Evolutionary conservation across 2,797 vertebrate species (phyloP).

Genomic region (Dicrostonyx torquatus): DNA sequence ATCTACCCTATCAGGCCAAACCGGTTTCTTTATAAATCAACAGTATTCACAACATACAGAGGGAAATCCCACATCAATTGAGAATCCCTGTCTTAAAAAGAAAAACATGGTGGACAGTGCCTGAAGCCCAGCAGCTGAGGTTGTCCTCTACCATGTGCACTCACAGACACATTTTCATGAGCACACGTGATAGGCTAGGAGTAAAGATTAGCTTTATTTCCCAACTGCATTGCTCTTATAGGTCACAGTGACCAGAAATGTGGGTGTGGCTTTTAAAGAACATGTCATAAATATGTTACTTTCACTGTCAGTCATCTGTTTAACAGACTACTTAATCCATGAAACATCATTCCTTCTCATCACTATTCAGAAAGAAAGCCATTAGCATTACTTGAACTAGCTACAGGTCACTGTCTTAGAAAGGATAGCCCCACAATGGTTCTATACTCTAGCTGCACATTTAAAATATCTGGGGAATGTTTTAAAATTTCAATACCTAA

Average conservation of each 20-base stretch:
- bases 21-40: no score
- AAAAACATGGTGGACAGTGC: background rate
- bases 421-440: background rate
- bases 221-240: background rate
- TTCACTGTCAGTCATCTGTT: background rate
- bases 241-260: background rate
- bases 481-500: background rate
- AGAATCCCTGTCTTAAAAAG: background rate
- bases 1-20: no score
- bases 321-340: background rate
- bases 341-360: background rate
- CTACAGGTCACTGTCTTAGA: background rate
- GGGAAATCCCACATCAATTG: no score
- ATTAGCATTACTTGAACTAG: background rate
- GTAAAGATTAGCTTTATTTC: background rate
- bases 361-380: slow-evolving; percentile 27
- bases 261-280: slow-evolving; percentile 9
- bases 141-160: background rate
- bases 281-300: background rate
- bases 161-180: background rate
- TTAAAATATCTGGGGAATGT: background rate
- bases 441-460: background rate
- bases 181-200: background rate
- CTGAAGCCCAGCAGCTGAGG: background rate
- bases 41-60: no score